Evolutionary conservation across 2,888 invertebrate species (phyloP).

Genomic region (Opisthograptis luteolata): DNA sequence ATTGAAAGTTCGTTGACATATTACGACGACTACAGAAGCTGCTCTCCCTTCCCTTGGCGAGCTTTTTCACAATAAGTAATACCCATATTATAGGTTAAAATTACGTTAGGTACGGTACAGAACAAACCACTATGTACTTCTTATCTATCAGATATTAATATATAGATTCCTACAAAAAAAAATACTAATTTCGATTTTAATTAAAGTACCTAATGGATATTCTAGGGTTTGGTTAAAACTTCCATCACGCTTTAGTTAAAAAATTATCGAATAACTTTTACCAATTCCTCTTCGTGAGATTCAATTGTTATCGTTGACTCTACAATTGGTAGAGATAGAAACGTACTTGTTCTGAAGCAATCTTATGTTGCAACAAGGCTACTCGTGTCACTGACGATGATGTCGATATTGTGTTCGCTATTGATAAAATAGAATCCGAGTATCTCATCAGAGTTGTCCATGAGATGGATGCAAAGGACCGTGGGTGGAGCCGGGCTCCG

Average conservation of each 20-base stretch:
- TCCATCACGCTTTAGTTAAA: no score
- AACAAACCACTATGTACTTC: not conserved
- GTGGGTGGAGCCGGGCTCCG: slow-evolving; percentile 75
- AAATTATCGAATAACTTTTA: no score
- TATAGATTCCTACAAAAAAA: no score
- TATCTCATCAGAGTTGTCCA: slow-evolving; percentile 65
- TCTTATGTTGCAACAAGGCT: not conserved
- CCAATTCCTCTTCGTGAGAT: no score
- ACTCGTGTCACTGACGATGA: slow-evolving; percentile 11
- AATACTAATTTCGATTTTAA: no score
- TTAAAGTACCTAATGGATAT: no score
- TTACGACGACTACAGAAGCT: slow-evolving; percentile 58
- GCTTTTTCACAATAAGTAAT: slow-evolving; percentile 43
- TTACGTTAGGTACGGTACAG: slow-evolving; percentile 17
- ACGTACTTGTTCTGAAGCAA: no score
- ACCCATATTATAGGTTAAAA: slow-evolving; percentile 7
- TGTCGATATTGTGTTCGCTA: slow-evolving; percentile 37
- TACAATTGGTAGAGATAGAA: no score
- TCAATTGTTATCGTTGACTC: no score
- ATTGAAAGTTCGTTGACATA: slow-evolving; percentile 79
- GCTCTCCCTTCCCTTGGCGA: slow-evolving; percentile 60
- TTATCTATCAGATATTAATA: no score
- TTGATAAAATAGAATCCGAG: slow-evolving; percentile 59
- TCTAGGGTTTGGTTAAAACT: no score
- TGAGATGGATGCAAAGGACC: slow-evolving; percentile 79